phyloP scores from a whole-genome alignment of 2,888 invertebrate genomes.

The Oeneis ivallda region DNA sequence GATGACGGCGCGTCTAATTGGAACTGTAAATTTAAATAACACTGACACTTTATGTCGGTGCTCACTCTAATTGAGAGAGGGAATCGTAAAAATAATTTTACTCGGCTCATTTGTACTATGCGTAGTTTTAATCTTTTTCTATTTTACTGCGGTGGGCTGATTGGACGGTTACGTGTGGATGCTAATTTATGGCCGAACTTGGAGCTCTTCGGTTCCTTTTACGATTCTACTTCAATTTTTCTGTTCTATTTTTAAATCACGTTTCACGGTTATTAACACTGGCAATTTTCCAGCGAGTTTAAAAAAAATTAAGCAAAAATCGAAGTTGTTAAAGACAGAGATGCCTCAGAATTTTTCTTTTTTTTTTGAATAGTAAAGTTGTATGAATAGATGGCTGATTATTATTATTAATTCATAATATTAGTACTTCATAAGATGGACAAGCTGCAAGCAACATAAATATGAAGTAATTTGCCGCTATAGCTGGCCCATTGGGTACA shows the following conservation, averaged over 20 bases:
- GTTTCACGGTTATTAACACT: conserved; percentile 16
- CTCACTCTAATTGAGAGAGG: conserved; percentile 76
- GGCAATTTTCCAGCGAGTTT: conserved; percentile 1
- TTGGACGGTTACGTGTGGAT: conserved; percentile 63
- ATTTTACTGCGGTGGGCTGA: conserved; percentile 66
- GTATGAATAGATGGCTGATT: too few species aligned
- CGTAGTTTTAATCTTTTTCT: conserved; percentile 73
- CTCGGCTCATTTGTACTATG: conserved; percentile 76
- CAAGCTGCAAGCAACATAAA: too few species aligned
- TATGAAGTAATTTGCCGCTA: too few species aligned
- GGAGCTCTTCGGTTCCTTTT: conserved; percentile 32
- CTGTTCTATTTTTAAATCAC: conserved; percentile 13
- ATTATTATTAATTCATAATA: too few species aligned
- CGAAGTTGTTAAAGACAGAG: too few species aligned
- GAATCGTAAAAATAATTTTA: conserved; percentile 81
- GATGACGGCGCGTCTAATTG: conserved; percentile 80
- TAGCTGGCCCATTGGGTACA: too few species aligned
- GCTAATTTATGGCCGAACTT: conserved; percentile 60
- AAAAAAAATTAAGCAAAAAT: neutral
- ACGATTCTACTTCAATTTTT: conserved; percentile 22
- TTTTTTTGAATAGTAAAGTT: too few species aligned
- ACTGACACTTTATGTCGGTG: conserved; percentile 77
- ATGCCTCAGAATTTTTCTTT: too few species aligned
- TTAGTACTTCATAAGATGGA: too few species aligned
- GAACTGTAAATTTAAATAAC: conserved; percentile 80